Evolutionary conservation across 2,113 vertebrate species (phyloP), one percentile per base, ranked within the genome.

Genomic region (Chaetorhynchus papuensis): DNA sequence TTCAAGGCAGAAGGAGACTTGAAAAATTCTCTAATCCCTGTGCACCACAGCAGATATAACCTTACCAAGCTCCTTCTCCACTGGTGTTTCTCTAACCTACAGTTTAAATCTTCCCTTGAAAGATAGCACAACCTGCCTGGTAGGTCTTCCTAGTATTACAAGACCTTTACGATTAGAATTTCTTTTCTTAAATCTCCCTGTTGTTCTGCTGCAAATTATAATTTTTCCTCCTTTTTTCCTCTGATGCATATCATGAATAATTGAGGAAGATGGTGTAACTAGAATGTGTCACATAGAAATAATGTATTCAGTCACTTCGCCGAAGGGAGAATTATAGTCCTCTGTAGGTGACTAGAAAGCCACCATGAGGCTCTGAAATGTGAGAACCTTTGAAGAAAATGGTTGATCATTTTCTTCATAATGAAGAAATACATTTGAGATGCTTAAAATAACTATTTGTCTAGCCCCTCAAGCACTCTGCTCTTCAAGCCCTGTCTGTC

Each of bases 81-180:
- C 28, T 35, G 50, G 39, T 1, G 1, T 88, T 94, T 93, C 64
- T 86, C 64, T 88, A 86, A 86, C 39, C 30, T 77, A 30, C 27
- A 39, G 39, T 81, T 96, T 44, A 94, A 88, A 80, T 59, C 64
- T 42, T 87, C 22, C 13, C 28, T 54, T 88, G 71, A 76, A 94
- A 88, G 53, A 53, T 26, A 42, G 54, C 50, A 61, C 42, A 57
- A 35, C n/a, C 35, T 92, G 50, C 49, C 30, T 80, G 54, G 66
- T 33, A 88, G 50, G 42, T 57, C 45, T 54, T 93, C 86, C 66
- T 76, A 61, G 31, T 45, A 7, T 72, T 92, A 77, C 15, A 92
- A 44, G 77, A 74, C 45, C 15, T 11, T 80, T 80, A 66, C 24
- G 57, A 39, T 72, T 86, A 57, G 57, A 72, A 95, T 80, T 94